Percentiles rank a stretch among this genome's conserved stretches.
Conservation (phyloP, 2,888 invertebrate species). For the Stenotaenia linearis region DNA sequence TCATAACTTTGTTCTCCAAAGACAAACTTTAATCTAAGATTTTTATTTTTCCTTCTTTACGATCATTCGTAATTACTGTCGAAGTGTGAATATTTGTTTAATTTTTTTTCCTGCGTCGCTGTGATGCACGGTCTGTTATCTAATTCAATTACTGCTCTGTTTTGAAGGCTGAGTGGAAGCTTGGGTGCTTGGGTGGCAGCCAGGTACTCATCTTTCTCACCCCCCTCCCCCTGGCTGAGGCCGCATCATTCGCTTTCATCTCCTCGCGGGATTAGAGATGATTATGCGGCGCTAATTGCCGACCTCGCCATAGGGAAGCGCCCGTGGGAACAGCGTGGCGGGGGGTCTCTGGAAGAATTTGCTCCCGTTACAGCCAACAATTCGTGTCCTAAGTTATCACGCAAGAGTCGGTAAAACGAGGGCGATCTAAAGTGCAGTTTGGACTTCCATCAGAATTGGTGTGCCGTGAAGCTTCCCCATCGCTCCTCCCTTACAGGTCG, state of each 20-base stretch:
- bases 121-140: not conserved
- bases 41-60: not conserved
- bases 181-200: conserved; percentile 26
- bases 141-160: conserved; percentile 26
- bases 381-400: not conserved
- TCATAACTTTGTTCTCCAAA: not conserved
- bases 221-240: not conserved
- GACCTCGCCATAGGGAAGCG: conserved; percentile 31
- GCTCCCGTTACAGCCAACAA: not conserved
- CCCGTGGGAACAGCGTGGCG: conserved; percentile 30
- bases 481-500: conserved; percentile 8
- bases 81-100: no score
- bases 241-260: conserved; percentile 28
- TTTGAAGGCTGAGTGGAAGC: not conserved
- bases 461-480: conserved; percentile 7
- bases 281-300: conserved; percentile 32
- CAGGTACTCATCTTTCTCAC: conserved; percentile 14
- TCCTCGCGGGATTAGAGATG: conserved; percentile 31
- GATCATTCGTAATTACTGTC: not conserved
- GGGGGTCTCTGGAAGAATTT: conserved; percentile 15
- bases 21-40: not conserved
- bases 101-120: not conserved
- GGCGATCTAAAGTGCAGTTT: conserved; percentile 20
- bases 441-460: conserved; percentile 20
- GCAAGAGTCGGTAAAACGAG: not conserved